phyloP scores from a whole-genome alignment of 1,140 invertebrate genomes.

The Papilio glaucus region DNA sequence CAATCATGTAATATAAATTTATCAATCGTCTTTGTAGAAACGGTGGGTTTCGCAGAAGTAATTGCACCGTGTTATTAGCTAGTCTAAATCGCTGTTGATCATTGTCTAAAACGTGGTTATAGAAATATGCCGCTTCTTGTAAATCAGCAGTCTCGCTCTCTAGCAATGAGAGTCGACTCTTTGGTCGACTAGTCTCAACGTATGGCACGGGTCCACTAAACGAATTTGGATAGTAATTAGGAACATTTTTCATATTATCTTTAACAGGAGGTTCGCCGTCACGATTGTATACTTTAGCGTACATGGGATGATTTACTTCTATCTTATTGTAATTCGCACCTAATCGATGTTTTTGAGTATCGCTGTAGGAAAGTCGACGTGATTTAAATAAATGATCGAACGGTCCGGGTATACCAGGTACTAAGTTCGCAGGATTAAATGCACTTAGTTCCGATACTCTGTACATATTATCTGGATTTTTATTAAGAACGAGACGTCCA shows the following conservation, averaged over 20 bases:
- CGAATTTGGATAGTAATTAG: constrained; percentile 83
- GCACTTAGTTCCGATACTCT: constrained; percentile 93
- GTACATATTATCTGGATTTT: constrained; percentile 93
- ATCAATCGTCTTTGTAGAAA: constrained; percentile 16
- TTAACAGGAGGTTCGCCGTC: constrained; percentile 85
- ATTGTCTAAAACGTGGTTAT: constrained; percentile 29
- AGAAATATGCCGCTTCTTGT: not conserved
- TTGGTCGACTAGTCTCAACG: constrained; percentile 13
- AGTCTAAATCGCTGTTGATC: constrained; percentile 18
- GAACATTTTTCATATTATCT: constrained; percentile 87
- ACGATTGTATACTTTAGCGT: constrained; percentile 90
- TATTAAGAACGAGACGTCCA: constrained; percentile 91
- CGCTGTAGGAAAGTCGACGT: constrained; percentile 92
- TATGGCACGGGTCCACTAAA: constrained; percentile 88
- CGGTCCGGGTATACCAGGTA: constrained; percentile 92
- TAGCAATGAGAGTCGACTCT: not conserved
- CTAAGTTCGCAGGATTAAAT: constrained; percentile 92
- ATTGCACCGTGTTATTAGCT: constrained; percentile 25
- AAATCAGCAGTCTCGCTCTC: constrained; percentile 22
- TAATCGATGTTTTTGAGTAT: constrained; percentile 93
- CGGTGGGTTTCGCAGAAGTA: constrained; percentile 6
- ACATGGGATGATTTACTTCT: constrained; percentile 94
- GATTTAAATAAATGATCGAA: constrained; percentile 94
- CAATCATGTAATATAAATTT: constrained; percentile 23
- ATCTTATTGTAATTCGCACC: constrained; percentile 94